phyloP scores from a whole-genome alignment of 2,888 invertebrate species.

The Plusia festucae region DNA sequence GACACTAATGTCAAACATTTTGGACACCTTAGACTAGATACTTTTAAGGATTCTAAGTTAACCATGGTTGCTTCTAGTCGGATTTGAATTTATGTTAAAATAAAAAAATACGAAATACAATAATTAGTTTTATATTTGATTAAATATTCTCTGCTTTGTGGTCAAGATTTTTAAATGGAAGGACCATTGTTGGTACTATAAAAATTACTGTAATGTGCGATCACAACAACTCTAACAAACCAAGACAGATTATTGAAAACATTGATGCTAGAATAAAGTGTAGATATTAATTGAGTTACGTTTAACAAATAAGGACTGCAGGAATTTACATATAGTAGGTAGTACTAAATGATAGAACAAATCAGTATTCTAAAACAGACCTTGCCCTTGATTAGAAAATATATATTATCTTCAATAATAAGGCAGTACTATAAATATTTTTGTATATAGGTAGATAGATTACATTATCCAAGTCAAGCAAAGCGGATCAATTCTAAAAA shows the following conservation, averaged over 20 bases:
- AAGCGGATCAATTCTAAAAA: slow-evolving; percentile 23
- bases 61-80: background rate
- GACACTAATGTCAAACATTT: slow-evolving; percentile 14
- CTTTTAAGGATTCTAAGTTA: background rate
- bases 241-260: background rate
- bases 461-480: slow-evolving; percentile 13
- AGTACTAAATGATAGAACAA: background rate
- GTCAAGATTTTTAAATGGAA: background rate
- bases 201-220: background rate
- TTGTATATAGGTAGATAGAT: slow-evolving; percentile 21
- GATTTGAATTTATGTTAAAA: no score
- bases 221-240: background rate
- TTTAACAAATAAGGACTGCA: background rate
- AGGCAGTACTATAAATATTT: background rate
- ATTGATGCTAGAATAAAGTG: background rate
- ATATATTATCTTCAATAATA: background rate
- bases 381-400: background rate
- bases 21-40: background rate
- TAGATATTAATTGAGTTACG: background rate
- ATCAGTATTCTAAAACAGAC: background rate
- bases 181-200: background rate
- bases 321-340: no score
- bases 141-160: no score
- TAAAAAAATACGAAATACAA: no score
- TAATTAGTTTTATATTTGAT: no score